Percentiles rank a stretch among this genome's conserved stretches.
Conservation (phyloP, 2,113 vertebrate species). For the Oenanthe melanoleuca region DNA sequence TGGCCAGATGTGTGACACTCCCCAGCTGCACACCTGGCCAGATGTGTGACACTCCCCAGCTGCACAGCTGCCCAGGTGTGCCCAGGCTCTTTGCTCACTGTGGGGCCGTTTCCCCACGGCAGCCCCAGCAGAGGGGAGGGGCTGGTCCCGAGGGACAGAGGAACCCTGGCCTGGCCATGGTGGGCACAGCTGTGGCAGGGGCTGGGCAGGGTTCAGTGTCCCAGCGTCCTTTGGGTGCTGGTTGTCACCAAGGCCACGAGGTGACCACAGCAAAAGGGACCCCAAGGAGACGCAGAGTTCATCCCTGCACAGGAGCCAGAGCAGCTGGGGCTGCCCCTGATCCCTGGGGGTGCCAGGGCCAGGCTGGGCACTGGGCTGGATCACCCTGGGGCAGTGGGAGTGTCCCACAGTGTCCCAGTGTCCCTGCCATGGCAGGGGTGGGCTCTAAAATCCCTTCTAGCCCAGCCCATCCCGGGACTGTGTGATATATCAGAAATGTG, state of each 20-base stretch:
- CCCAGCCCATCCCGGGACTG: neutral
- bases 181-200: too few relatives aligned
- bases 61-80: too few relatives aligned
- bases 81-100: too few relatives aligned
- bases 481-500: neutral
- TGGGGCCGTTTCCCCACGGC: too few relatives aligned
- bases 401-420: too few relatives aligned
- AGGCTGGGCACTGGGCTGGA: rapidly evolving
- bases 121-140: too few relatives aligned
- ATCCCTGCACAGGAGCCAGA: neutral
- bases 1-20: too few relatives aligned
- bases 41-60: too few relatives aligned
- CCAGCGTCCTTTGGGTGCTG: neutral
- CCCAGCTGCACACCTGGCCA: too few relatives aligned
- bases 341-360: neutral
- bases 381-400: neutral
- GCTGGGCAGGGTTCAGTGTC: too few relatives aligned
- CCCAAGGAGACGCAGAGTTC: neutral
- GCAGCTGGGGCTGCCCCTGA: neutral
- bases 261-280: neutral
- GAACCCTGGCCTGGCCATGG: neutral
- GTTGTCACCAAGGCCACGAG: neutral
- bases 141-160: too few relatives aligned
- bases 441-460: neutral
- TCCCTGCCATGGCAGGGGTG: too few relatives aligned